Conservation (phyloP, 2,888 invertebrate genomes). For the Alcis repandata region DNA sequence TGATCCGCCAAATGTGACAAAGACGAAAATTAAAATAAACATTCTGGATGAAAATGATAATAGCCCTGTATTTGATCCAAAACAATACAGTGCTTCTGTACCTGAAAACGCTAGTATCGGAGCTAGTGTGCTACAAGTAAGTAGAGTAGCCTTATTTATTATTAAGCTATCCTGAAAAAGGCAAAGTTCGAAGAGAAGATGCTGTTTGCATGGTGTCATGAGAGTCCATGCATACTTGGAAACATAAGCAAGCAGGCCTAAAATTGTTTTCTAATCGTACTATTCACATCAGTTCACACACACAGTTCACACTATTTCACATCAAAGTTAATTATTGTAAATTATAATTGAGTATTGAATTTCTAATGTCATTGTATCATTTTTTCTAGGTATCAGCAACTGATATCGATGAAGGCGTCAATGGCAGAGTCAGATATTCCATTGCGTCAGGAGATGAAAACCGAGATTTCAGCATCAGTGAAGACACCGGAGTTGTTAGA, state of each 20-base stretch:
- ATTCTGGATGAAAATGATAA: constrained; percentile 96
- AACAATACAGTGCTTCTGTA: constrained; percentile 95
- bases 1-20: constrained; percentile 91
- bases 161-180: constrained; percentile 1
- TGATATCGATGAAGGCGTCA: constrained; percentile 94
- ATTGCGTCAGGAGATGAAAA: constrained; percentile 96
- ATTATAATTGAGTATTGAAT: too few relatives aligned
- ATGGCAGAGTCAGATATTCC: constrained; percentile 96
- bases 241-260: too few relatives aligned
- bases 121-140: constrained; percentile 94
- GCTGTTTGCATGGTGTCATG: too few relatives aligned
- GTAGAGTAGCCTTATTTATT: constrained; percentile 40
- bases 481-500: constrained; percentile 95
- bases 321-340: too few relatives aligned
- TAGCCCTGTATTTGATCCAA: constrained; percentile 95
- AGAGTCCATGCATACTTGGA: too few relatives aligned
- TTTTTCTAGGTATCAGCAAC: constrained; percentile 92
- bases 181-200: background rate
- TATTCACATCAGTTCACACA: too few relatives aligned
- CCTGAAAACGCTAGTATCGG: constrained; percentile 98
- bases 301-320: too few relatives aligned
- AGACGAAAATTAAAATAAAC: constrained; percentile 89
- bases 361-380: background rate
- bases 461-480: constrained; percentile 96
- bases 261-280: too few relatives aligned